Evolutionary conservation across 2,113 vertebrate species (phyloP).

Genomic region (Phrynosoma platyrhinos): DNA sequence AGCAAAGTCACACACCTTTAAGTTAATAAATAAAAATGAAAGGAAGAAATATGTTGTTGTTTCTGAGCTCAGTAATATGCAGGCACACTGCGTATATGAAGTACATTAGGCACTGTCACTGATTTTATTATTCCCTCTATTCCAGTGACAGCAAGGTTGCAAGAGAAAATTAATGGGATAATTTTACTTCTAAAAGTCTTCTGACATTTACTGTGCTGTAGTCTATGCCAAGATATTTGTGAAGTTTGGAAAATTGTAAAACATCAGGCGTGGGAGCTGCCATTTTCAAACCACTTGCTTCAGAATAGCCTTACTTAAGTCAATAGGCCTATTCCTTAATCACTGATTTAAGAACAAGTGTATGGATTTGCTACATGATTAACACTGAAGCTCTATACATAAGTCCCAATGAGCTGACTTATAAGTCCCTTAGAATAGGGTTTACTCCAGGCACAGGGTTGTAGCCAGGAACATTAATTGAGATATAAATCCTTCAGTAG

Average conservation of each 20-base stretch:
- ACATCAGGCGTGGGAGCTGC: not conserved
- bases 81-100: constrained; percentile 32
- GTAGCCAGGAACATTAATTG: not conserved
- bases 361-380: not conserved
- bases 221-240: constrained; percentile 1
- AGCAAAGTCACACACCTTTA: constrained; percentile 31
- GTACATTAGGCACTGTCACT: constrained; percentile 30
- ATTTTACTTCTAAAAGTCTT: constrained; percentile 32
- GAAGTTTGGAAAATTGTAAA: not conserved
- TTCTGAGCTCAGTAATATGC: constrained; percentile 42
- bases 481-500: not conserved
- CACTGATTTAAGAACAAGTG: not conserved
- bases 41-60: constrained; percentile 53
- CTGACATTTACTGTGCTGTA: constrained; percentile 31
- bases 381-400: not conserved
- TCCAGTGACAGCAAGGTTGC: constrained; percentile 11
- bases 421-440: not conserved
- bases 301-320: not conserved
- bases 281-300: constrained; percentile 19
- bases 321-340: not conserved
- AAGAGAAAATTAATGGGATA: constrained; percentile 30
- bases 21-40: constrained; percentile 49
- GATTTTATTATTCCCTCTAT: constrained; percentile 49
- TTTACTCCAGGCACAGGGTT: not conserved
- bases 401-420: not conserved